Evolutionary conservation across 2,888 invertebrate genomes (phyloP).

Genomic region (Euplagia quadripunctaria): DNA sequence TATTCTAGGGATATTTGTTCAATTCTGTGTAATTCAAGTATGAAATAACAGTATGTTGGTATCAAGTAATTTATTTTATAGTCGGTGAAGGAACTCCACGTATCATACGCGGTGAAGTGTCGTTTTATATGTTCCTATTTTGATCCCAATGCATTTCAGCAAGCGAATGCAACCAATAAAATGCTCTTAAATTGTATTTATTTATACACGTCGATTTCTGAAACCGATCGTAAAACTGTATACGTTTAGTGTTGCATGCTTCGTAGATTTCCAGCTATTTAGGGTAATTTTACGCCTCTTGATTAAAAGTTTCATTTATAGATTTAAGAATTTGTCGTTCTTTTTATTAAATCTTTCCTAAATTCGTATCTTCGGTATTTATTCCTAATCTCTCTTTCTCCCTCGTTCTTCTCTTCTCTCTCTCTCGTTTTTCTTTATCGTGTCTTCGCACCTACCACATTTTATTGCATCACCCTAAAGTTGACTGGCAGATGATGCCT

Average conservation of each 20-base stretch:
- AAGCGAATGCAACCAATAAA: slow-evolving; percentile 68
- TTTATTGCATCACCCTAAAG: too few species aligned
- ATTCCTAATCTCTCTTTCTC: too few species aligned
- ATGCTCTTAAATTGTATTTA: slow-evolving; percentile 76
- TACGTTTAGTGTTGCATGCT: slow-evolving; percentile 48
- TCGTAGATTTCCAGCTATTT: neutral
- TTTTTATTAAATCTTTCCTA: neutral
- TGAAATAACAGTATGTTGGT: neutral
- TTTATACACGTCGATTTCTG: slow-evolving; percentile 77
- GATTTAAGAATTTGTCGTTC: neutral
- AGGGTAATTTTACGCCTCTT: slow-evolving; percentile 11
- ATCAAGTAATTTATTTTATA: slow-evolving; percentile 18
- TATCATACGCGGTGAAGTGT: slow-evolving; percentile 49
- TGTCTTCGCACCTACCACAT: too few species aligned
- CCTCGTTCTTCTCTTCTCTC: too few species aligned
- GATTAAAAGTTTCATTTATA: neutral
- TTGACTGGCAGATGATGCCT: too few species aligned
- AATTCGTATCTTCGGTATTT: too few species aligned
- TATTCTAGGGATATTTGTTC: neutral
- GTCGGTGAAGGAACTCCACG: slow-evolving; percentile 43
- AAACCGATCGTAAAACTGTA: slow-evolving; percentile 72
- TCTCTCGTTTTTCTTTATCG: too few species aligned
- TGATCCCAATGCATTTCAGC: slow-evolving; percentile 57
- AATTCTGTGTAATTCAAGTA: neutral
- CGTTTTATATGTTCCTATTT: slow-evolving; percentile 62